Base-by-base conservation (phyloP, 2,888 invertebrate genomes). In the Dendrolimus pini region DNA sequence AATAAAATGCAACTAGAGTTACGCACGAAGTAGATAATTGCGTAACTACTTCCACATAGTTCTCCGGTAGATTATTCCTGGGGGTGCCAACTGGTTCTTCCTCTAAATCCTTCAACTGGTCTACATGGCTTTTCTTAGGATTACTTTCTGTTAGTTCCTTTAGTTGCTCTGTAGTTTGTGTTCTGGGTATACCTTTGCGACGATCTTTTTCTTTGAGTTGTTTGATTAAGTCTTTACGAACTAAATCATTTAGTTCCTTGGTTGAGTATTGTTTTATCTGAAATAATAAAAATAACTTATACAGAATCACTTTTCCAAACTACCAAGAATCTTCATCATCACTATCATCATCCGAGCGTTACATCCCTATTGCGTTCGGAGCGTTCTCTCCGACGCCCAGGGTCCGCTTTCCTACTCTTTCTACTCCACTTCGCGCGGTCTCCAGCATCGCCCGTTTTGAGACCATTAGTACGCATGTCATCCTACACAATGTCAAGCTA, bases 241-340 rank as follows among this genome's bases (percentile, higher is more conserved):
- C 82, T 58, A 89, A 67, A 13, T 89, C 77, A 60, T 89, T 89
- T 1, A 89, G 68, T 64, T 89, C 86, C 62, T 84, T 87, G 0
- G 82, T 79, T 30, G 90, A 80, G 60, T 89, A 90, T 71, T 87
- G 83, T 70, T 83, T 88, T 3, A 87, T 67, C 89, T 89, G 71
- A 30, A 69, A 73, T 41, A 3, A 30, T 30, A 30, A 30, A 30
- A 3, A 30, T 3, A 6, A 30, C 6, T 30, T 6, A 30, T 30
- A 6, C 30, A 30, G 30, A 30, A 30, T 6, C 3, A 30, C 30
- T 30, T 30, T 30, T 30, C 30, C 3, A 6, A 30, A 30, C 2
- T 6, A 6, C 6, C 6, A 30, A 30, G 30, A 30, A 3, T 3
- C 6, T 14, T 14, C 14, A 14, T 14, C 14, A 14, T 14, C 14